Evolutionary conservation across 2,888 invertebrate species (phyloP), one percentile per base, ranked within the genome.

Genomic region (Oxystoma pomonae): DNA sequence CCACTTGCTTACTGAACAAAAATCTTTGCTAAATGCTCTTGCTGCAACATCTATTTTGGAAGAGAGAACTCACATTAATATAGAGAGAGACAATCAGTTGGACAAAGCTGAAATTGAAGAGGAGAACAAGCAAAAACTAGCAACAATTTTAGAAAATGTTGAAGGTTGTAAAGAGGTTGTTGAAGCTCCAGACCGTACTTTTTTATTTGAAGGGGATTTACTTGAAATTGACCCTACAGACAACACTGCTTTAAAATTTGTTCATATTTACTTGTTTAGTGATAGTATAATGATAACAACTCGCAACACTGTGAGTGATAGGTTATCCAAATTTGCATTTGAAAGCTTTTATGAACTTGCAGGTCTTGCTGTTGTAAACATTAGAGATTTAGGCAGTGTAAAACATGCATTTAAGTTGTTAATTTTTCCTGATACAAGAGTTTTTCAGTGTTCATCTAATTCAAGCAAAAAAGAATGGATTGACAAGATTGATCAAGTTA

Each of bases 391-490:
- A 66, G 94, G 93, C 58, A 91, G 90, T 67, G 90, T 95, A 0
- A 95, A 94, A 77, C 90, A 96, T 80, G 94, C 95, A 2, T 96
- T 98, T 75, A 98, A 98, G 81, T 87, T 98, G 9, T 83, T 98
- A 69, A 95, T 94, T 60, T 96, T 96, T 75, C 96, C 97, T 19
- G 95, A 96, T 70, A 92, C 95, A 0, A 87, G 94, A 76, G 90
- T 96, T 57, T 96, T 95, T 79, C 94, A 96, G 76, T 94, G 95
- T 73, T 90, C 92, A 67, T 91, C 91, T 70, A 86, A 89, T 75
- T 82, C 89, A 71, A 76, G 72, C 59, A 81, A 81, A 88, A 92
- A 91, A 82, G 94, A 96, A 75, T 97, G 97, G 97, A 82, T 97
- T 70, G 94, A 95, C 70, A 91, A 93, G 76, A 90, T 96, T 77